Evolutionary conservation across 2,797 vertebrate genomes (phyloP), one percentile per base, ranked within the genome.

Genomic region (Steatocranus sp.): DNA sequence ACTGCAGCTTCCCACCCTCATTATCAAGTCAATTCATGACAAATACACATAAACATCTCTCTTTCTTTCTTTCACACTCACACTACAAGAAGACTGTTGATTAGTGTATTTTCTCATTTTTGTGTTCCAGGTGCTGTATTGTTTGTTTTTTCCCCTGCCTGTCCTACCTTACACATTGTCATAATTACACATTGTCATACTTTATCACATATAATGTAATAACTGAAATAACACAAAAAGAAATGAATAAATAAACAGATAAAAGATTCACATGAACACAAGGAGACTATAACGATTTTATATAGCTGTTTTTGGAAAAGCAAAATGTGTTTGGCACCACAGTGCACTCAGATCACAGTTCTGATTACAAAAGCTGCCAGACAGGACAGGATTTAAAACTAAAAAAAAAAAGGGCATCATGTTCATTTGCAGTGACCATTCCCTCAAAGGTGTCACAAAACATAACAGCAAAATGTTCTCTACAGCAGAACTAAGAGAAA

Each of bases 361-460:
- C 30, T 61, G 56, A 34, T n/a, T 61, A 2, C 17, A 61, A 3
- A n/a, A 3, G 10, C 56, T 61, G 10, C 56, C 30, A n/a, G 30
- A 61, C 30, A n/a, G 10, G 1, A 34, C 2, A 34, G 56, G 56
- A 18, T n/a, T 58, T n/a, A n/a, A 61, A 61, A 61, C 18, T 10
- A 0, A 5, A 34, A 51, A n/a, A n/a, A n/a, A 56, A 54, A 11
- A 32, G 5, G 2, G 56, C 10, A n/a, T 34, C 56, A 5, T 61
- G 56, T n/a, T 20, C 1, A 63, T 36, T 61, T n/a, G 58, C 7
- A 63, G 18, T 63, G 36, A 41, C n/a, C 61, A 23, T 15, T 23
- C n/a, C 5, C 36, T 41, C 0, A 14, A 41, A 66, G 32, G 18
- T 5, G 11, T 63, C 32, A 63, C 0, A 63, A 36, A 36, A 20